phyloP scores from a whole-genome alignment of 2,113 vertebrate genomes.

The Apteryx mantelli region DNA sequence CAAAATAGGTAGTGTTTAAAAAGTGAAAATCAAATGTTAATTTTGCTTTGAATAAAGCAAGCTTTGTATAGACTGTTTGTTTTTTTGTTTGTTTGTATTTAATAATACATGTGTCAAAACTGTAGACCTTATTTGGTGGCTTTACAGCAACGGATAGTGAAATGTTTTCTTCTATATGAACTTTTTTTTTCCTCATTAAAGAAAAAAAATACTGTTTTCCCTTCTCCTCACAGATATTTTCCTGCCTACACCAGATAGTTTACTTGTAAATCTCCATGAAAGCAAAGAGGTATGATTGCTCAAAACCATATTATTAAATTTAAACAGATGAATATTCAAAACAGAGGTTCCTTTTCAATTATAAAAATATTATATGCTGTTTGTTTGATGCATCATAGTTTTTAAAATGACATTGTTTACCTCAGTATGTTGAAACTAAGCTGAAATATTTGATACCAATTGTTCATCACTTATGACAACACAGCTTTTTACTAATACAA shows the following conservation, averaged over 20 bases:
- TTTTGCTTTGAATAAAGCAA: not conserved
- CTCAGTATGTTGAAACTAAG: not conserved
- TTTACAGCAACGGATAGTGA: not conserved
- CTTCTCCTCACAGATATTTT: conserved; percentile 85
- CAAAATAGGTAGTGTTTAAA: not conserved
- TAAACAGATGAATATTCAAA: not conserved
- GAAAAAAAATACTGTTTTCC: conserved; percentile 20
- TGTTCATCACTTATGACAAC: not conserved
- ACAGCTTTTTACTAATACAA: not conserved
- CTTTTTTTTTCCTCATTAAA: not conserved
- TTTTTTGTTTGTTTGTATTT: not conserved
- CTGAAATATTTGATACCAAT: not conserved
- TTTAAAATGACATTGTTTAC: not conserved
- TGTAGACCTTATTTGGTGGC: not conserved
- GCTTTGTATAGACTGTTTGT: not conserved
- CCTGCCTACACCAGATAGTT: conserved; percentile 92
- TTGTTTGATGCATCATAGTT: not conserved
- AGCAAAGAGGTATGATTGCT: conserved; percentile 88
- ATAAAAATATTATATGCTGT: not conserved
- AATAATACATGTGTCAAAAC: not conserved
- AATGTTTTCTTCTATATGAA: not conserved
- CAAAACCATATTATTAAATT: not conserved
- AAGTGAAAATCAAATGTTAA: not conserved
- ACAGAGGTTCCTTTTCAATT: not conserved
- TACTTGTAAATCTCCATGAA: conserved; percentile 96